phyloP scores from a whole-genome alignment of 2,113 vertebrate genomes.

The Elaphurus davidianus region DNA sequence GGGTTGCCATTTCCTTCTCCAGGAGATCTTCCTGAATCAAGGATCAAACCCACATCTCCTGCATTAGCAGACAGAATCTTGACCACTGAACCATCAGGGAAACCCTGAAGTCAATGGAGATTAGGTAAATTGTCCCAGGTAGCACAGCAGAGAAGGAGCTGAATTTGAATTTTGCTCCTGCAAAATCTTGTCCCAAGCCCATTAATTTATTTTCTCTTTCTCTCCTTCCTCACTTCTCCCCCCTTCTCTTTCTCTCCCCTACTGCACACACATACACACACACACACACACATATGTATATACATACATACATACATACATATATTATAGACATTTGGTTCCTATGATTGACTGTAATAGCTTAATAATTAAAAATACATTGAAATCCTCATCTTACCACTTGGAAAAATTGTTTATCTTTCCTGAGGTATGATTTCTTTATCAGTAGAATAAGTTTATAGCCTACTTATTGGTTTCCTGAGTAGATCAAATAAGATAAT shows the following conservation, averaged over 20 bases:
- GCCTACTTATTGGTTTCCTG: background rate
- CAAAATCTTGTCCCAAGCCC: background rate
- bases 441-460: background rate
- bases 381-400: background rate
- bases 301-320: accelerated
- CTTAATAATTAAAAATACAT: background rate
- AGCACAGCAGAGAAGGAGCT: background rate
- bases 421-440: background rate
- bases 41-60: background rate
- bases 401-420: background rate
- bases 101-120: background rate
- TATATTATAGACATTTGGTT: background rate
- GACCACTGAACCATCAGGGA: background rate
- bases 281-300: background rate
- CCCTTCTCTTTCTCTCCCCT: background rate
- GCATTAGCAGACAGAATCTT: background rate
- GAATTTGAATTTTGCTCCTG: background rate
- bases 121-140: background rate
- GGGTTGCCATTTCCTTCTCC: background rate
- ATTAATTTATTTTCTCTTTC: background rate
- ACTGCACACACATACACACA: background rate
- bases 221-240: background rate
- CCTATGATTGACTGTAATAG: background rate
- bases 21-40: background rate
- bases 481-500: background rate